Evolutionary conservation across 2,113 vertebrate species (phyloP).

Genomic region (Ictidomys tridecemlineatus): DNA sequence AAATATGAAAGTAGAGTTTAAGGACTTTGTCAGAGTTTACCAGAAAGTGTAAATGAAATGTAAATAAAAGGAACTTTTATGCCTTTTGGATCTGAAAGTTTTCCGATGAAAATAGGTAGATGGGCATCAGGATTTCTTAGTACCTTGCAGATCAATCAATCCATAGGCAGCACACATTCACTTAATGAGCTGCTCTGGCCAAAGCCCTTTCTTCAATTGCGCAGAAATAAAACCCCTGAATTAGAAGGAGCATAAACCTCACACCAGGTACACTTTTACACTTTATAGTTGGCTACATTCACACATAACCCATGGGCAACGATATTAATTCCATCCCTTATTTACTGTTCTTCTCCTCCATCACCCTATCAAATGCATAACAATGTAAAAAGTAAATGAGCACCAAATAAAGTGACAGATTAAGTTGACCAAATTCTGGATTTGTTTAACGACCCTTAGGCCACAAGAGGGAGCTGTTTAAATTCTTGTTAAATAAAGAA

Average conservation of each 20-base stretch:
- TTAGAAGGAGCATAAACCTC: neutral
- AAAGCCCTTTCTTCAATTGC: neutral
- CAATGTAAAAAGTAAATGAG: neutral
- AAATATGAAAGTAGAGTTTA: neutral
- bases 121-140: conserved; percentile 12
- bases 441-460: neutral
- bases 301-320: fast-evolving
- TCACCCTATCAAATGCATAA: neutral
- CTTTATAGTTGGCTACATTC: neutral
- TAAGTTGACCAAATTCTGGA: neutral
- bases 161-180: neutral
- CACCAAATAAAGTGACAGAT: neutral
- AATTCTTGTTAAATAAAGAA: conserved; percentile 58
- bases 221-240: neutral
- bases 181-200: neutral
- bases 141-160: neutral
- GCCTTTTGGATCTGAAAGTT: neutral
- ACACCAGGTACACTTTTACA: neutral
- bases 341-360: neutral
- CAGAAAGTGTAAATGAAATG: neutral
- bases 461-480: conserved; percentile 88
- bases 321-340: neutral
- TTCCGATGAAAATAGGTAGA: neutral
- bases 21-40: neutral
- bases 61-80: neutral